Evolutionary conservation across 2,888 invertebrate genomes (phyloP), one percentile per base, ranked within the genome.

Genomic region (Ennomos erosarius): DNA sequence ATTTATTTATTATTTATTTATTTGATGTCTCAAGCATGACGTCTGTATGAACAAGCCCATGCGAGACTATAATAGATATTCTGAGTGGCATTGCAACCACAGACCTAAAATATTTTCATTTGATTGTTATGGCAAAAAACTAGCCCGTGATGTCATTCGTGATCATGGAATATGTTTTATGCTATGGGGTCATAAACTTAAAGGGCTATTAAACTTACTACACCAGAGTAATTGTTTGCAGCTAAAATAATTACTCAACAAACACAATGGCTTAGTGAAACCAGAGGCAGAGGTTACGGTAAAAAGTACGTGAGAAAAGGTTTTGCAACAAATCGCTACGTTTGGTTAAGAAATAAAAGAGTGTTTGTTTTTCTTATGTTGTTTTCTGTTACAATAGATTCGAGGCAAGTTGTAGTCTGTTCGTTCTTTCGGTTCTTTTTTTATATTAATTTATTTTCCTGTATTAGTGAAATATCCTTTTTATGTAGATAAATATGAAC

Each of bases 161-260:
- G 1, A 26, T 26, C 26, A 26, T 26, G 4, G 4, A 26, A 26
- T 4, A 26, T 26, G 1, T 26, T 26, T 26, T 26, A 26, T 26
- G 26, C 26, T 3, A 26, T 26, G 26, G 26, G 26, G 26, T 26
- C 4, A 26, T 26, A 26, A 26, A 26, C 26, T 26, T 26, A 26
- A 26, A 26, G 4, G 26, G 26, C 26, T 26, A 26, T 73, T 66
- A 70, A 65, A 56, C 69, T 79, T 81, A 79, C 81, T 81, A 76
- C 65, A 71, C 65, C 67, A 62, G 64, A 62, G 71, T 59, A 73
- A 79, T 76, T 78, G 70, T 82, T 78, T n/a, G n/a, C n/a, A n/a
- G n/a, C n/a, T n/a, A n/a, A n/a, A n/a, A n/a, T n/a, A n/a, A n/a
- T 76, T 64, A 72, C 68, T 77, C 72, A 60, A 69, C 54, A 64